Evolutionary conservation across 2,113 vertebrate species (phyloP).

Genomic region (Callopanchax toddi): DNA sequence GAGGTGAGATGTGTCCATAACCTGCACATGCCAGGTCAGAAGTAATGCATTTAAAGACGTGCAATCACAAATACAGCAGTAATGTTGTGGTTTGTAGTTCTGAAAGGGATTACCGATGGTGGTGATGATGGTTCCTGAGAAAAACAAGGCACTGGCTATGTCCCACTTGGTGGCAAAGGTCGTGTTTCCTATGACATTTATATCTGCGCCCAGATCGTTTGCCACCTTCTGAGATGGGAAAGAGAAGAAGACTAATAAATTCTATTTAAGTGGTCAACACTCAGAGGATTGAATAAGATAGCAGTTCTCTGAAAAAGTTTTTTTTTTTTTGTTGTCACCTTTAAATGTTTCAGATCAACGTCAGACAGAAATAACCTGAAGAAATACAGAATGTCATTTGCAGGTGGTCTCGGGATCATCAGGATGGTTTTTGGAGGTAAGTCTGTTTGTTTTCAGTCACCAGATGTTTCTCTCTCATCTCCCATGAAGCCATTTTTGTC

Average conservation of each 20-base stretch:
- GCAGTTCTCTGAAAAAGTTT: no score
- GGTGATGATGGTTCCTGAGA: conserved; percentile 91
- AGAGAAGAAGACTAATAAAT: neutral
- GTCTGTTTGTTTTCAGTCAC: no score
- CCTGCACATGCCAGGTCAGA: conserved; percentile 68
- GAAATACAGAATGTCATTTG: no score
- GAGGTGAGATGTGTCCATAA: conserved; percentile 89
- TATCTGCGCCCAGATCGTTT: conserved; percentile 81
- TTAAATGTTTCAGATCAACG: no score
- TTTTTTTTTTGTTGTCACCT: no score
- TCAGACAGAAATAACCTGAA: no score
- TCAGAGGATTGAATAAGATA: no score
- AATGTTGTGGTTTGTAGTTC: neutral
- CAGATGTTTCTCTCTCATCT: no score
- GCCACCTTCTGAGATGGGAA: conserved; percentile 77
- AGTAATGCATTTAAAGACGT: no score
- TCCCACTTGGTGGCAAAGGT: conserved; percentile 84
- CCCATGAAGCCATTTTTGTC: no score
- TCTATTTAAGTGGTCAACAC: neutral
- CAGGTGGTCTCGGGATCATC: no score
- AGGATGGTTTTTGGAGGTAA: no score
- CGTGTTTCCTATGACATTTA: conserved; percentile 77
- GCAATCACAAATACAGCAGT: neutral
- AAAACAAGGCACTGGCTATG: conserved; percentile 89
- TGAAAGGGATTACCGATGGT: conserved; percentile 78